Conservation (phyloP, 2,113 vertebrate species). For the Pteruthius melanotis region DNA sequence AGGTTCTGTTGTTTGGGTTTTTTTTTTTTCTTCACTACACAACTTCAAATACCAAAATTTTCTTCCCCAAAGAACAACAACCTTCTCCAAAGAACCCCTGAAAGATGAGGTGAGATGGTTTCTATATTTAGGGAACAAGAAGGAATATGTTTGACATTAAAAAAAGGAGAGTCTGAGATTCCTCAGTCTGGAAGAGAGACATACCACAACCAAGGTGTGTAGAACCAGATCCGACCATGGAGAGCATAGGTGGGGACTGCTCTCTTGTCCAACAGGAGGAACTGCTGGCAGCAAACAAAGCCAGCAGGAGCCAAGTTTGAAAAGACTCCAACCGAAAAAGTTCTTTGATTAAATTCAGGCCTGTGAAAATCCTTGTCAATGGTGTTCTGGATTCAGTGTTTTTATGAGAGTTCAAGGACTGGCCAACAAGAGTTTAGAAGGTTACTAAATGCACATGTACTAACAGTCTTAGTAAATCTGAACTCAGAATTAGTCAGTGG, state of each 20-base stretch:
- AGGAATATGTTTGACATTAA: neutral
- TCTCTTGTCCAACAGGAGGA: neutral
- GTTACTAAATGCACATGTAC: neutral
- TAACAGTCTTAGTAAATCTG: neutral
- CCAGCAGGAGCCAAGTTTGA: neutral
- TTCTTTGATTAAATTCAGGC: neutral
- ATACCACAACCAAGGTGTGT: rapidly evolving
- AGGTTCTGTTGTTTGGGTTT: neutral
- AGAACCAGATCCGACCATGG: neutral
- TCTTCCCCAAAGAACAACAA: neutral
- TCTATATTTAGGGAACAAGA: neutral
- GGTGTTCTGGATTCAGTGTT: neutral
- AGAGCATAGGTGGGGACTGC: neutral
- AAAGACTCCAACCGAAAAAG: neutral
- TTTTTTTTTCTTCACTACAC: neutral
- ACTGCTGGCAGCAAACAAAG: neutral
- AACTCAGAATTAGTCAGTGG: neutral
- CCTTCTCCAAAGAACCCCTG: neutral
- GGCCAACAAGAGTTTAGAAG: neutral
- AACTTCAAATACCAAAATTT: neutral
- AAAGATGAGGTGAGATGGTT: neutral
- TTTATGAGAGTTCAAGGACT: neutral
- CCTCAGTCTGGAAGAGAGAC: neutral
- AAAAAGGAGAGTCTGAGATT: neutral
- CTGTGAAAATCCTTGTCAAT: neutral